Percentiles rank a stretch among this genome's conserved stretches.
phyloP scores from a whole-genome alignment of 2,888 invertebrate genomes.

The Archips crataeganus region DNA sequence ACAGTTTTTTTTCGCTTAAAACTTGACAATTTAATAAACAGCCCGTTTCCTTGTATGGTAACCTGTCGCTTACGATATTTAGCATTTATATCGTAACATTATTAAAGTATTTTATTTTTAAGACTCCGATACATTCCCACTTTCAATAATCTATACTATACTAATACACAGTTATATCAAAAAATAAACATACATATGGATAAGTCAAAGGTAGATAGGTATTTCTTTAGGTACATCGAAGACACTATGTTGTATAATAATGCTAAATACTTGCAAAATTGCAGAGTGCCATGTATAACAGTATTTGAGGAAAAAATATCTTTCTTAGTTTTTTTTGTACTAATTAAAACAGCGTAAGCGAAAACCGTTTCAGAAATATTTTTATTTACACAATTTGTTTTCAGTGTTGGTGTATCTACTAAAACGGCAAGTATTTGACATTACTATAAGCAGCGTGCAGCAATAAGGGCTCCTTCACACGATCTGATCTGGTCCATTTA shows the following conservation, averaged over 20 bases:
- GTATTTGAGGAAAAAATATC: not conserved
- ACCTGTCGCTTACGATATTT: not conserved
- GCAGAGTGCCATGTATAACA: not conserved
- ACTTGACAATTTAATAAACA: not conserved
- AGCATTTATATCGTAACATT: not conserved
- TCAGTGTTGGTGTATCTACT: not conserved
- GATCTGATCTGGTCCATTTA: slow-evolving; percentile 8
- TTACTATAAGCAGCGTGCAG: slow-evolving; percentile 8
- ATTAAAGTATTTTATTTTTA: not conserved
- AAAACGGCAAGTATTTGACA: slow-evolving; percentile 13
- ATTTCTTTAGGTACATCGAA: slow-evolving; percentile 34
- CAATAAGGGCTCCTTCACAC: slow-evolving; percentile 3
- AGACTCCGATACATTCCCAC: slow-evolving; percentile 19
- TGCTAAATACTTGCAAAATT: slow-evolving; percentile 15
- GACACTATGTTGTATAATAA: slow-evolving; percentile 15
- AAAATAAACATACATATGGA: slow-evolving; percentile 28
- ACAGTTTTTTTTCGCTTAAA: not conserved
- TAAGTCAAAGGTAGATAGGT: slow-evolving; percentile 27
- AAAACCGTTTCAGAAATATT: not conserved
- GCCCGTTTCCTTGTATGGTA: not conserved
- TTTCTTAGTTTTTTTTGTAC: no score
- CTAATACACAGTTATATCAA: slow-evolving; percentile 38
- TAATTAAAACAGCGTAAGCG: not conserved
- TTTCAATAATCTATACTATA: slow-evolving; percentile 32
- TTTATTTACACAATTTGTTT: no score